These are phyloP conservation scores for Lasioglossum oenotherae DNA, from an alignment of 2,888 invertebrate genomes.

Conservation along the genomic window DNA sequence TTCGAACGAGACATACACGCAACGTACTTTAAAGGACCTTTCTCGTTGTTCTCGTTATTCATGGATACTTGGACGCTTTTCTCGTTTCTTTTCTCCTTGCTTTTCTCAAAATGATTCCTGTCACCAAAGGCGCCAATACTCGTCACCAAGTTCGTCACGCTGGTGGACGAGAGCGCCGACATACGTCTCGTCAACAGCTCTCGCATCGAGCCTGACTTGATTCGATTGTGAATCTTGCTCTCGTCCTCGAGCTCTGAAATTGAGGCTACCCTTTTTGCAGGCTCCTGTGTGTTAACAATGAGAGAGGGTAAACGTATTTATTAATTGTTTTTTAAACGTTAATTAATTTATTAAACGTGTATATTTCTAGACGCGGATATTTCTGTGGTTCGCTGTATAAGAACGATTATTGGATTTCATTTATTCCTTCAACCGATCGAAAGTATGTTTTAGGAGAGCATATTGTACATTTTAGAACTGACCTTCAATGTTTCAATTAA, in stretches of 20 bases:
- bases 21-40: constrained; percentile 26
- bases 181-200: constrained; percentile 70
- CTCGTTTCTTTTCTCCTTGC: constrained; percentile 28
- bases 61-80: constrained; percentile 37
- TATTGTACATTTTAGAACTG: constrained; percentile 9
- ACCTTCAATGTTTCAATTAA: constrained; percentile 73
- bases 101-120: constrained; percentile 48
- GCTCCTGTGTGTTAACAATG: constrained; percentile 43
- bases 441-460: not conserved
- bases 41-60: constrained; percentile 37
- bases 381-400: no score
- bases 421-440: not conserved
- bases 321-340: no score
- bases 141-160: constrained; percentile 77
- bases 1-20: not conserved
- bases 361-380: no score
- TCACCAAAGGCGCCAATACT: constrained; percentile 58
- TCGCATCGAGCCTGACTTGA: constrained; percentile 68
- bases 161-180: constrained; percentile 77
- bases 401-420: no score
- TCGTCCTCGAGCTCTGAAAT: constrained; percentile 71
- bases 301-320: not conserved
- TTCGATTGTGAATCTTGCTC: constrained; percentile 65
- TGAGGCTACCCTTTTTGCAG: constrained; percentile 59
- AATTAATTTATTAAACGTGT: no score